phyloP scores from a whole-genome alignment of 2,888 invertebrate genomes.

The Achlya flavicornis region DNA sequence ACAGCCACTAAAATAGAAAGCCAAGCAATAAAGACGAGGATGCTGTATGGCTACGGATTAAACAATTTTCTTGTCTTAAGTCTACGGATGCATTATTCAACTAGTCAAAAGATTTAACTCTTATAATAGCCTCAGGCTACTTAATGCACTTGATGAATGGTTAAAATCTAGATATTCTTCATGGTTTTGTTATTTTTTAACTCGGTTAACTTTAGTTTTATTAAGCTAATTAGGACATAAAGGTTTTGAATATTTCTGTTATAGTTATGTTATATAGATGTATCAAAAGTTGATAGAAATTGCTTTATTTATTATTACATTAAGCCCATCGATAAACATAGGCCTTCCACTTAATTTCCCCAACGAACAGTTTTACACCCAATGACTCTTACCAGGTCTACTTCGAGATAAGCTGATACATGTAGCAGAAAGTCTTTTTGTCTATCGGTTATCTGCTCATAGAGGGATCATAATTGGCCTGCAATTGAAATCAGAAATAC shows the following conservation, averaged over 20 bases:
- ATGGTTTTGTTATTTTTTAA: neutral
- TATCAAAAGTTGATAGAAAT: too few relatives aligned
- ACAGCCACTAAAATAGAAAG: slow-evolving; percentile 16
- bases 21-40: slow-evolving; percentile 20
- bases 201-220: neutral
- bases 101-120: slow-evolving; percentile 8
- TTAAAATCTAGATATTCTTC: neutral
- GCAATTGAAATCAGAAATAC: neutral
- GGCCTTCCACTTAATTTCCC: too few relatives aligned
- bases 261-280: too few relatives aligned
- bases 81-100: neutral
- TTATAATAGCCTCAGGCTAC: slow-evolving; percentile 1
- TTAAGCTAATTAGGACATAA: too few relatives aligned
- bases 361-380: too few relatives aligned
- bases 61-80: slow-evolving; percentile 23
- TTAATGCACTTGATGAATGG: neutral
- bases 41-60: slow-evolving; percentile 25
- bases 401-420: too few relatives aligned
- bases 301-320: too few relatives aligned
- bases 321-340: too few relatives aligned
- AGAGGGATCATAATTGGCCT: neutral
- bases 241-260: too few relatives aligned
- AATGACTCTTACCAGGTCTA: too few relatives aligned
- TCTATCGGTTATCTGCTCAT: too few relatives aligned
- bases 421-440: too few relatives aligned